Conservation (phyloP, 2,888 invertebrate genomes). For the Aporophyla lueneburgensis region DNA sequence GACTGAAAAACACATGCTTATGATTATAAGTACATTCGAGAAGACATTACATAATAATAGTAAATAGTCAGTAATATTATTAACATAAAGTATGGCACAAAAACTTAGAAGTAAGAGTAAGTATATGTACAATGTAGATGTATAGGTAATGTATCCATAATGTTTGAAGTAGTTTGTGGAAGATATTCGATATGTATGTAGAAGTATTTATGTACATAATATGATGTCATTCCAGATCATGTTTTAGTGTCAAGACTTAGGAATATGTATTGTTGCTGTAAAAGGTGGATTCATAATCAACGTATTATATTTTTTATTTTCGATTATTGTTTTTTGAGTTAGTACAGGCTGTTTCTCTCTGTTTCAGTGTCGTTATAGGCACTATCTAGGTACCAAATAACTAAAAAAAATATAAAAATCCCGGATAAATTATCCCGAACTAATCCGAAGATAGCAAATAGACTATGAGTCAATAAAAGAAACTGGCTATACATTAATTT, state of each 20-base stretch:
- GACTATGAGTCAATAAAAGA: too few species aligned
- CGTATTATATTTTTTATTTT: neutral
- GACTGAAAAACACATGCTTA: conserved; percentile 52
- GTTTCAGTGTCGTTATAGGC: neutral
- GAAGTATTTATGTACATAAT: conserved; percentile 55
- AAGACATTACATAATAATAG: conserved; percentile 29
- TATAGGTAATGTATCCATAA: conserved; percentile 51
- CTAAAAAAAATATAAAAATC: neutral
- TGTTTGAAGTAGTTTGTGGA: conserved; percentile 59
- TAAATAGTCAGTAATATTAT: conserved; percentile 35
- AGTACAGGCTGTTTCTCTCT: neutral
- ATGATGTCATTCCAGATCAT: conserved; percentile 62
- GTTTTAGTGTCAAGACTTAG: conserved; percentile 46
- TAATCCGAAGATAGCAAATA: too few species aligned
- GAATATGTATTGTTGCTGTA: conserved; percentile 31
- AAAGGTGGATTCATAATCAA: conserved; percentile 10
- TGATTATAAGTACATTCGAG: conserved; percentile 44
- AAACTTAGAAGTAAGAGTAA: conserved; percentile 50
- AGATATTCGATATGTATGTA: conserved; percentile 55
- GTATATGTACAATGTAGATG: conserved; percentile 60
- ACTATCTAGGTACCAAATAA: neutral
- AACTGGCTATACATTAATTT: neutral
- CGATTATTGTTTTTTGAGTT: neutral
- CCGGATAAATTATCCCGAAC: too few species aligned
- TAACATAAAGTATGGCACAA: conserved; percentile 57